These are phyloP conservation scores for Ophion slaviceki DNA, from an alignment of 2,888 invertebrate genomes.

Conservation along the genomic window DNA sequence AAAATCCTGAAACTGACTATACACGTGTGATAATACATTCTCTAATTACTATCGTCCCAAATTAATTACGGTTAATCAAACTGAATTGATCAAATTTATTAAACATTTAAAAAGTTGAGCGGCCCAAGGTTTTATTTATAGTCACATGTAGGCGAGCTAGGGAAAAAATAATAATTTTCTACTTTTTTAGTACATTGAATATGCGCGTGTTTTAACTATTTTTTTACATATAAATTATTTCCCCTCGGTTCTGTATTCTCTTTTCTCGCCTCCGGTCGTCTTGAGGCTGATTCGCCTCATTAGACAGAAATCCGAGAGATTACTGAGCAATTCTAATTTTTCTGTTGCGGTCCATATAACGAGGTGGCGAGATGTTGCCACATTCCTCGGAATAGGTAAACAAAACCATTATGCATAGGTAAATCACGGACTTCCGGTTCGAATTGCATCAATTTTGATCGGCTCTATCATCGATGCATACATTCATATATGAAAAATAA, in stretches of 20 bases:
- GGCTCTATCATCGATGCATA: background rate
- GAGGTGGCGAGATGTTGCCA: background rate
- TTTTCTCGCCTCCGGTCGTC: background rate
- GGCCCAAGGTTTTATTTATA: too few relatives aligned
- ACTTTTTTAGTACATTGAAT: too few relatives aligned
- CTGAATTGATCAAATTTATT: too few relatives aligned
- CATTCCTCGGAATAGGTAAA: conserved; percentile 23
- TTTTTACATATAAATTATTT: background rate
- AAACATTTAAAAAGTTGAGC: too few relatives aligned
- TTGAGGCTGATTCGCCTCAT: background rate
- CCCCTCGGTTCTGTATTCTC: background rate
- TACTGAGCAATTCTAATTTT: conserved; percentile 1
- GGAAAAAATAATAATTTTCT: too few relatives aligned
- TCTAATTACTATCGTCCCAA: too few relatives aligned
- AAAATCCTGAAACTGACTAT: too few relatives aligned
- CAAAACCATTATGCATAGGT: conserved; percentile 17
- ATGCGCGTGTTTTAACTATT: too few relatives aligned
- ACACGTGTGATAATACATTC: too few relatives aligned
- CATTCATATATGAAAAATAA: background rate
- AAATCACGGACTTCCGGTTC: conserved; percentile 37
- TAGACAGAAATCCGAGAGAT: conserved; percentile 2
- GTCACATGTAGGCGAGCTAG: too few relatives aligned
- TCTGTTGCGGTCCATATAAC: background rate
- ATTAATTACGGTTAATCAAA: too few relatives aligned
- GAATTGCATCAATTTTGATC: conserved; percentile 30